Conservation (phyloP, 2,113 vertebrate species). For the Cinclus cinclus region DNA sequence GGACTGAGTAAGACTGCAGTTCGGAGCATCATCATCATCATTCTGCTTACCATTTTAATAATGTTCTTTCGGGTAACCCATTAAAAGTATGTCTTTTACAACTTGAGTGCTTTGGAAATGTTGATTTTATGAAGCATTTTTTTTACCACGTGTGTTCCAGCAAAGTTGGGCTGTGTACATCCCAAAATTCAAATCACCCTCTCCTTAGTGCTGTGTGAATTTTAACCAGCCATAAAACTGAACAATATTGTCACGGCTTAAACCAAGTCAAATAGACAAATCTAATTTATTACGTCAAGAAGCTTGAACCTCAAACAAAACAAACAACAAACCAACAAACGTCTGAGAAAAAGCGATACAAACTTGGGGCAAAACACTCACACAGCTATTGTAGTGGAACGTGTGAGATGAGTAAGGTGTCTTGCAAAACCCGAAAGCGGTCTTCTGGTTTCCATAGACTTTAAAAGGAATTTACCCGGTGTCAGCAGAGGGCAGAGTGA, state of each 20-base stretch:
- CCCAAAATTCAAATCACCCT: background rate
- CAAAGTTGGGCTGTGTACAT: background rate
- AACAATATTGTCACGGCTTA: background rate
- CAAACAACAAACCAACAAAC: background rate
- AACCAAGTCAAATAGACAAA: background rate
- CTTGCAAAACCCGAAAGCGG: background rate
- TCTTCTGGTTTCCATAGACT: fast-evolving
- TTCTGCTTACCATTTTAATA: background rate
- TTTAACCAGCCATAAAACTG: background rate
- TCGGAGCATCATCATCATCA: background rate
- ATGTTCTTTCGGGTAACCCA: background rate
- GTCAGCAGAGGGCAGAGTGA: background rate
- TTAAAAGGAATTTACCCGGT: fast-evolving
- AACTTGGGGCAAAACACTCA: fast-evolving
- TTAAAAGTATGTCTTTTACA: background rate
- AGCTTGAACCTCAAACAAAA: background rate
- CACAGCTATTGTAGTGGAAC: fast-evolving
- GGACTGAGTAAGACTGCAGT: background rate
- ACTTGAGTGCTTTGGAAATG: background rate
- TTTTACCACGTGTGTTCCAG: background rate
- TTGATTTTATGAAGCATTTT: background rate
- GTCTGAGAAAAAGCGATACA: background rate
- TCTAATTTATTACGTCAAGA: background rate
- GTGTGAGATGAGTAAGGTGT: background rate
- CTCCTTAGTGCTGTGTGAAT: background rate